These are phyloP conservation scores for Oophaga pumilio DNA, from an alignment of 2,113 vertebrate species.

Conservation along the genomic window DNA sequence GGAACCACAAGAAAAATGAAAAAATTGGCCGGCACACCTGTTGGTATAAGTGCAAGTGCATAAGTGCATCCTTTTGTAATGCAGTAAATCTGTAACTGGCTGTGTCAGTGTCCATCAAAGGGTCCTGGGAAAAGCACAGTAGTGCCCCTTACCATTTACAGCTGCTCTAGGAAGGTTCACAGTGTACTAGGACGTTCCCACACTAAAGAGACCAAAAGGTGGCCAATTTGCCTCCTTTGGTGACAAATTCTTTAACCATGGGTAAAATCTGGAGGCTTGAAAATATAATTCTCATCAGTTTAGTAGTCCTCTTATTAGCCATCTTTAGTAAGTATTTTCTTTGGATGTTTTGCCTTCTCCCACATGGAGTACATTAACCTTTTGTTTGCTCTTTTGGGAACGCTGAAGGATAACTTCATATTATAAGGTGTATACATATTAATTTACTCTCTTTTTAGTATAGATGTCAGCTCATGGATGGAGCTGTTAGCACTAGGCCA, in stretches of 20 bases:
- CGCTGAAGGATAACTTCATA: not conserved
- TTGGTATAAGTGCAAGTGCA: too few relatives aligned
- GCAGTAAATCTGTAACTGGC: not conserved
- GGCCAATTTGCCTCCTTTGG: conserved; percentile 52
- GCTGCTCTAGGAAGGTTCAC: conserved; percentile 41
- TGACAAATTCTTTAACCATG: conserved; percentile 45
- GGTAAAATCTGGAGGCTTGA: conserved; percentile 13
- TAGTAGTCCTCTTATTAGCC: not conserved
- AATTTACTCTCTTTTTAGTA: too few relatives aligned
- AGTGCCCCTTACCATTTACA: conserved; percentile 20
- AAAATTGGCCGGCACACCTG: too few relatives aligned
- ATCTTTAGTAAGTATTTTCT: not conserved
- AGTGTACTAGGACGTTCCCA: conserved; percentile 43
- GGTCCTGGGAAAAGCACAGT: conserved; percentile 25
- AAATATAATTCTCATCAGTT: conserved; percentile 28
- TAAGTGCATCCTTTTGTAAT: not conserved
- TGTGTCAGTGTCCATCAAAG: conserved; percentile 9
- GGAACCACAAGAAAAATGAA: too few relatives aligned
- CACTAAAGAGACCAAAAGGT: conserved; percentile 50
- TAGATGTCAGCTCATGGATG: too few relatives aligned
- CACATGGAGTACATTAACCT: not conserved
- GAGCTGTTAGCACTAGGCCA: not conserved
- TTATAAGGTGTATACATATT: not conserved
- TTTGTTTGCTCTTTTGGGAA: not conserved
- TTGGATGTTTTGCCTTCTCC: not conserved